These are phyloP conservation scores for Spilogale gracilis DNA, from an alignment of 2,113 vertebrate genomes.

Conservation along the genomic window DNA sequence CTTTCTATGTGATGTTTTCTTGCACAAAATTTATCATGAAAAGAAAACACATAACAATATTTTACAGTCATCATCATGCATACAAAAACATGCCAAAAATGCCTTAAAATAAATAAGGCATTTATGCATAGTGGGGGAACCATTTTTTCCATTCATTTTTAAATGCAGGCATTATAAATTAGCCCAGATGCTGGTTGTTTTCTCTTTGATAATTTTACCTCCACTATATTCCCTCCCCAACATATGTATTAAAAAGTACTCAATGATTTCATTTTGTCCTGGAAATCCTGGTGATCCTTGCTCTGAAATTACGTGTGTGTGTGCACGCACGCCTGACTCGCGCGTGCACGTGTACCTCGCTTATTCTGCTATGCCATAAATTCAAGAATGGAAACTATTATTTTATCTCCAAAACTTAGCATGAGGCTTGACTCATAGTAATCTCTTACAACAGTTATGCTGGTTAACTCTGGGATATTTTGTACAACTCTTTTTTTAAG, in stretches of 20 bases:
- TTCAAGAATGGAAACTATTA: background rate
- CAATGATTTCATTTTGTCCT: background rate
- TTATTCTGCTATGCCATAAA: background rate
- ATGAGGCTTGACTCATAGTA: background rate
- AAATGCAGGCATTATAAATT: background rate
- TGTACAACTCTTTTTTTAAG: background rate
- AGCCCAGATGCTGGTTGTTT: background rate
- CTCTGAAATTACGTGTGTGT: background rate
- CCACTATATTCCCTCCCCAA: background rate
- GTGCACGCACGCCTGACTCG: fast-evolving
- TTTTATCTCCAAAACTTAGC: background rate
- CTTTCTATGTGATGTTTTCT: background rate
- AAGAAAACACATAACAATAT: background rate
- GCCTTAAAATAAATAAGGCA: background rate
- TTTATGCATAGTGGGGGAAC: background rate
- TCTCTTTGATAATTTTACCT: background rate
- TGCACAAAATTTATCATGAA: background rate
- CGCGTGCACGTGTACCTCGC: no score
- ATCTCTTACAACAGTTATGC: background rate
- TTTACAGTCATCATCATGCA: background rate
- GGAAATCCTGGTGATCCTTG: background rate
- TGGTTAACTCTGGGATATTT: background rate
- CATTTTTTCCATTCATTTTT: background rate
- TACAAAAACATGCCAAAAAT: background rate
- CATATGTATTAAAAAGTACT: background rate